phyloP scores from a whole-genome alignment of 92 coral and sea anemone genomes.

The Virgularia gustaviana region DNA sequence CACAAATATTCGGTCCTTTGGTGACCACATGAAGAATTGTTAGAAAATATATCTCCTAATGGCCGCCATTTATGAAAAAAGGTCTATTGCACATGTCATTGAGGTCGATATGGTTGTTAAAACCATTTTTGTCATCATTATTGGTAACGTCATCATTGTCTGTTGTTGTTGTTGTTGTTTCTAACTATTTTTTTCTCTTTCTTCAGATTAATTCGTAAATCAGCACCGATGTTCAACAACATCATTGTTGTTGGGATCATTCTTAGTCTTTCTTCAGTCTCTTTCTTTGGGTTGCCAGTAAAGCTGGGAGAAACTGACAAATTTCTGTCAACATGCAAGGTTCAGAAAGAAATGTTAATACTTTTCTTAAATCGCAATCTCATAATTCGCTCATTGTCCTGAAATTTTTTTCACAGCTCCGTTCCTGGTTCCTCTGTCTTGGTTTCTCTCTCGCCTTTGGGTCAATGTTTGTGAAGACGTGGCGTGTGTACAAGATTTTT shows the following conservation, averaged over 20 bases:
- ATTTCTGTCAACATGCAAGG: conserved; percentile 76
- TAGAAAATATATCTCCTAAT: too few species aligned
- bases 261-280: conserved; percentile 69
- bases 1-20: too few species aligned
- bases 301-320: conserved; percentile 28
- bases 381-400: background rate
- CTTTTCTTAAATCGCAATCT: background rate
- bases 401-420: conserved; percentile 49
- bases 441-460: conserved; percentile 98
- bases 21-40: too few species aligned
- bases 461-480: conserved; percentile 93
- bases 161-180: background rate
- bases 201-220: conserved; percentile 71
- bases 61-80: too few species aligned
- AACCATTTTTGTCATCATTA: background rate
- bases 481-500: conserved; percentile 93
- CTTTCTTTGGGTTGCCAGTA: conserved; percentile 68
- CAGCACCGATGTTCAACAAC: conserved; percentile 90
- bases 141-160: background rate
- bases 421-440: conserved; percentile 76
- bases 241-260: conserved; percentile 78
- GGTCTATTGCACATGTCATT: too few species aligned
- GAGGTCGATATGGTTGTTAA: too few species aligned
- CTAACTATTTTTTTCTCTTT: background rate
- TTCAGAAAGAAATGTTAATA: background rate